These are phyloP conservation scores for Drosophila mayri DNA, from an alignment of 1,140 invertebrate species.

Conservation along the genomic window DNA sequence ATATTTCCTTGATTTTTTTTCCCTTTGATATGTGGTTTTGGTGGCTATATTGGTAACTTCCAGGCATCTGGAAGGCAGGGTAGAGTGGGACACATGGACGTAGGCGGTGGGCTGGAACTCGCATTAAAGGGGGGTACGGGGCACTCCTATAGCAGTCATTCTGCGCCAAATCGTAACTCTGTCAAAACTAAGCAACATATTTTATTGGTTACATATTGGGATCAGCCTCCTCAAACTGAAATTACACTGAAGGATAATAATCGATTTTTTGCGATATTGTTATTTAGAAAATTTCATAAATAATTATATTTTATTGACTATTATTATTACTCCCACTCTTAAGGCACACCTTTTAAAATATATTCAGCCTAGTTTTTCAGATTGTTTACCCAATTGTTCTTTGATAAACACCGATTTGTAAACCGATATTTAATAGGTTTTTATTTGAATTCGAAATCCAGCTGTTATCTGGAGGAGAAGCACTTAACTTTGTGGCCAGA, in stretches of 20 bases:
- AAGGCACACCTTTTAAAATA: background rate
- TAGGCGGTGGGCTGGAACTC: slow-evolving; percentile 29
- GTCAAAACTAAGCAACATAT: slow-evolving; percentile 33
- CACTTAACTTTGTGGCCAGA: slow-evolving; percentile 14
- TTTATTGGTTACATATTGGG: slow-evolving; percentile 24
- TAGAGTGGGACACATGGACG: slow-evolving; percentile 11
- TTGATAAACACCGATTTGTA: background rate
- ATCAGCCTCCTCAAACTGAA: slow-evolving; percentile 19
- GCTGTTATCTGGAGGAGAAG: slow-evolving; percentile 1
- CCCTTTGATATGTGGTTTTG: slow-evolving; percentile 34
- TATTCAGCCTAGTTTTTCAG: background rate
- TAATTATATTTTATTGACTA: no score
- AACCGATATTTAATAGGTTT: slow-evolving; percentile 21
- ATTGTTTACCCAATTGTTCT: background rate
- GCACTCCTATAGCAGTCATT: slow-evolving; percentile 11
- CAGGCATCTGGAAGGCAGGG: background rate
- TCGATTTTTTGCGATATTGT: no score
- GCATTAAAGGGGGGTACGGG: background rate
- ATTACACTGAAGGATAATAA: slow-evolving; percentile 10
- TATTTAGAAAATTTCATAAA: background rate
- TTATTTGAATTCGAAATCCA: slow-evolving; percentile 20
- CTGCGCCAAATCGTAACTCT: slow-evolving; percentile 23
- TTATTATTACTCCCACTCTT: no score
- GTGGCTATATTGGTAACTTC: slow-evolving; percentile 10
- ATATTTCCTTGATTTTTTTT: slow-evolving; percentile 48